Conservation (phyloP, 2,888 invertebrate species). For the Seladonia tumulorum region DNA sequence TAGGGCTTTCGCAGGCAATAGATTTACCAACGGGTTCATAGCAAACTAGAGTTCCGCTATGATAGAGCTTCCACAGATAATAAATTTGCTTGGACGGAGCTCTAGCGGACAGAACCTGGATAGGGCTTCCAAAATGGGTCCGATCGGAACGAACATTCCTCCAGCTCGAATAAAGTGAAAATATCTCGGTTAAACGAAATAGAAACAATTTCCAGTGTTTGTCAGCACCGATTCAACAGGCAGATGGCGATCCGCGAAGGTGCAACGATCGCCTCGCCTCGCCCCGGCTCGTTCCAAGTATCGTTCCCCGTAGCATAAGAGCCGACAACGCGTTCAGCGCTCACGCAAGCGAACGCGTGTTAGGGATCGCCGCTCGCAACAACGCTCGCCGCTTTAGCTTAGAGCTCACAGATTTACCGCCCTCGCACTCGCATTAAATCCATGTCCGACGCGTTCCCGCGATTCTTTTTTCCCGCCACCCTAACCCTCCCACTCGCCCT, state of each 20-base stretch:
- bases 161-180: background rate
- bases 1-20: background rate
- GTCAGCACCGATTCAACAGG: background rate
- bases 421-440: conserved; percentile 30
- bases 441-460: conserved; percentile 10
- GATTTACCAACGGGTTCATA: no score
- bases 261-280: background rate
- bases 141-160: background rate
- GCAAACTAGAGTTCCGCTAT: no score
- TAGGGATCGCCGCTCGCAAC: background rate
- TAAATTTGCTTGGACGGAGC: no score
- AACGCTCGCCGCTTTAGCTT: background rate
- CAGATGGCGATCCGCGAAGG: background rate
- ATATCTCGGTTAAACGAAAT: background rate
- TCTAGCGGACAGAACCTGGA: no score
- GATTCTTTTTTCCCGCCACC: conserved; percentile 18
- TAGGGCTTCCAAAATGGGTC: no score
- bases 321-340: conserved; percentile 2
- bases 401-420: conserved; percentile 31
- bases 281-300: background rate
- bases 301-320: background rate
- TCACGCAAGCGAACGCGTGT: conserved; percentile 5
- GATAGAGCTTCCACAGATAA: no score
- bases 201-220: background rate
- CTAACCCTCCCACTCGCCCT: conserved; percentile 31